Evolutionary conservation across 92 coral and sea anemone species (phyloP).

Genomic region (Pocillopora meandrina): DNA sequence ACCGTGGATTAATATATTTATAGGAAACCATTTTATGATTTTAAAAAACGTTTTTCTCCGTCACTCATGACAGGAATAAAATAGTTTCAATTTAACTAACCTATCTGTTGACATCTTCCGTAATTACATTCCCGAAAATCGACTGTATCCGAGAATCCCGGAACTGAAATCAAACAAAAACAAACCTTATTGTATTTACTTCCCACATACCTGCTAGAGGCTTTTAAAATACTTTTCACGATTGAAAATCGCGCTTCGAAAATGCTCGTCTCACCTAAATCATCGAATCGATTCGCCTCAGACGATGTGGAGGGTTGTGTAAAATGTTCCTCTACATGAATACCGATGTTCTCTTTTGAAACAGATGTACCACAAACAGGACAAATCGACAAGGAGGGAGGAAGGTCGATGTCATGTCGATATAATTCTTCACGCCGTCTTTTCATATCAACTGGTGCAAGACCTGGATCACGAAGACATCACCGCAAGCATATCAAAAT

Average conservation of each 20-base stretch:
- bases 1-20: constrained; percentile 37
- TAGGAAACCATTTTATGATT: constrained; percentile 4
- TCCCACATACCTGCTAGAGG: constrained; percentile 46
- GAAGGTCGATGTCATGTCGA: constrained; percentile 69
- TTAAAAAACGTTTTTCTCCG: not conserved
- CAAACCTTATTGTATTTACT: not conserved
- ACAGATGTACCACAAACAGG: constrained; percentile 94
- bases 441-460: constrained; percentile 64
- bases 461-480: constrained; percentile 17
- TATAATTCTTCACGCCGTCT: constrained; percentile 77
- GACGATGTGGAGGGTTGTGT: constrained; percentile 80
- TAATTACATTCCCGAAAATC: constrained; percentile 78
- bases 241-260: not conserved
- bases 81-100: constrained; percentile 28
- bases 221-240: constrained; percentile 19
- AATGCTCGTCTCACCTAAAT: constrained; percentile 59
- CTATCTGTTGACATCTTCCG: constrained; percentile 83
- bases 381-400: constrained; percentile 85
- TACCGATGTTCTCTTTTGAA: constrained; percentile 72
- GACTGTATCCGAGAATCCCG: constrained; percentile 76
- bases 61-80: not conserved
- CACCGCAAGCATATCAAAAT: constrained; percentile 29
- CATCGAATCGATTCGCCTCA: constrained; percentile 53
- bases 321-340: constrained; percentile 92
- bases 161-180: constrained; percentile 55